Evolutionary conservation across 30 jellyfish, hydroid and myxozoan genomes (phyloP), one percentile per base, ranked within the genome.

Genomic region (Hydractinia symbiolongicarpus): DNA sequence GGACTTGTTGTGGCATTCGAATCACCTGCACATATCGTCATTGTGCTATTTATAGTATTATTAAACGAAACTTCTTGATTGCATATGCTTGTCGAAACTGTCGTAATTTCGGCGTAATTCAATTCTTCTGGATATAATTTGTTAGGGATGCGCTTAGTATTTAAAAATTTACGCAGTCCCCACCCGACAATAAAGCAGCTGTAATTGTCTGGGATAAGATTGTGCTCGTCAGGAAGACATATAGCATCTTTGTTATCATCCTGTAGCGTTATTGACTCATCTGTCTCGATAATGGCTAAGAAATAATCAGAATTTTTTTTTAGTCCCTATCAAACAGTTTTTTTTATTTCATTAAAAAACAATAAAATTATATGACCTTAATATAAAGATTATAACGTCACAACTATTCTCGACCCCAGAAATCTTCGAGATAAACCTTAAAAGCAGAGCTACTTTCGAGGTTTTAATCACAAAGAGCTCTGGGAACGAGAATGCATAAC

Each of bases 11-110:
- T 77, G 53, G 79, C 85, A 54, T 55, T 77, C 19, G 79, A 15
- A 30, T 54, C 76, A n/a, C 85, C 85, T 55, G 85, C 85, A 55
- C 85, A 77, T 55, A 77, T 53, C 10, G 54, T 77, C 76, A 55
- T 61, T 49, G 30, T 54, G 9, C 61, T 53, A 21, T 20, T 30
- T 53, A 77, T 14, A 9, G 40, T 77, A 50, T 77, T 58, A 8
- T 77, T 66, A 60, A 77, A 77, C 4, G 85, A 57, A 40, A 20
- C 55, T 20, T 58, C 53, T 52, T 61, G 79, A 77, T 77, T 77
- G 79, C 85, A 77, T 5, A 30, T 49, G 21, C 40, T 30, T 14
- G 8, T 15, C 55, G 85, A 79, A 54, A 77, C 85, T 9, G 79
- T 55, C 6, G 54, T 54, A 17, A 77, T 77, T 30, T 77, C 60